Conservation (phyloP, 1,140 invertebrate species). For the Camponotus pennsylvanicus region DNA sequence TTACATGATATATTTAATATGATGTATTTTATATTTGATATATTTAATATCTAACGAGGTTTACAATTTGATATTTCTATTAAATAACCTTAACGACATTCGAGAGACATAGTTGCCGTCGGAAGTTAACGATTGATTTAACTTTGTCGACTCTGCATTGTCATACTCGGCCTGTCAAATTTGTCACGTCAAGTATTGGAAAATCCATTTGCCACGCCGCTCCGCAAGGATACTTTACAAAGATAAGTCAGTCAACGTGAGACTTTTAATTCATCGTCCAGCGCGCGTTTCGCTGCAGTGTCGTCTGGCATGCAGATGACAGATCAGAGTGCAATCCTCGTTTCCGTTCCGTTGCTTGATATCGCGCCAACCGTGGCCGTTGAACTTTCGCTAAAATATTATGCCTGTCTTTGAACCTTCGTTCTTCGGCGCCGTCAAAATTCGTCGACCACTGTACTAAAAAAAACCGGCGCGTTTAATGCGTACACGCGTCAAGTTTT, state of each 20-base stretch:
- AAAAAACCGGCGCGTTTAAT: conserved; percentile 2
- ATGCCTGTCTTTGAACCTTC: conserved; percentile 21
- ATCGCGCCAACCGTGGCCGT: conserved; percentile 48
- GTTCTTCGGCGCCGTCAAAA: conserved; percentile 6
- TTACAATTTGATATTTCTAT: conserved; percentile 16
- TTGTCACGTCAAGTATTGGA: conserved; percentile 37
- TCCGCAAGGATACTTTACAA: conserved; percentile 6
- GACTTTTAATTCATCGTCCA: conserved; percentile 37
- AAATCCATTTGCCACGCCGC: conserved; percentile 39
- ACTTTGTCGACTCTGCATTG: conserved; percentile 4
- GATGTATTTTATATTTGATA: too few species aligned
- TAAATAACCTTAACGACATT: neutral
- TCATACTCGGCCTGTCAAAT: conserved; percentile 18
- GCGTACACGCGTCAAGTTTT: neutral
- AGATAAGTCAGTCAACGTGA: conserved; percentile 47
- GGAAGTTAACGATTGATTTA: conserved; percentile 38
- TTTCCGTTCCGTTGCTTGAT: conserved; percentile 37
- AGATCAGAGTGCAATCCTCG: conserved; percentile 19
- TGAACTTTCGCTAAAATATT: conserved; percentile 51
- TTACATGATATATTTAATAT: too few species aligned
- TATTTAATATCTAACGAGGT: neutral
- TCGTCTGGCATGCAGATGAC: conserved; percentile 54
- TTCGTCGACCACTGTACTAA: neutral
- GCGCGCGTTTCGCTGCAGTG: neutral
- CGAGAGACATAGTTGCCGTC: neutral